Base-by-base conservation (phyloP, 2,113 vertebrate species). In the Stigmatopora nigra region DNA sequence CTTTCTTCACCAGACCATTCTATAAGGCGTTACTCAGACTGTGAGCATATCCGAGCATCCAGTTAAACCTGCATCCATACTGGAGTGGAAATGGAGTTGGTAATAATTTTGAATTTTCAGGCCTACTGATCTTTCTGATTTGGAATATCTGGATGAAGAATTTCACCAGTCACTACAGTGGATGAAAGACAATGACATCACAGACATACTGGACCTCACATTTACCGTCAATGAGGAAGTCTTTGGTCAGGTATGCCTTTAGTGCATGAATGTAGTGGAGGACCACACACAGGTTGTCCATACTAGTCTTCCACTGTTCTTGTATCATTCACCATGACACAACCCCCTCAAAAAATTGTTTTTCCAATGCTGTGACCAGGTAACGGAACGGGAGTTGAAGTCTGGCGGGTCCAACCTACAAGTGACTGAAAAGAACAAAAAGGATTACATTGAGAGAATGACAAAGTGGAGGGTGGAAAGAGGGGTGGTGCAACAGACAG, bases 131-230 rank as follows among this genome's bases (percentile, higher is more conserved):
- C 87, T 99, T 81, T 99, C 95, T 3, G 97, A 99, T 72, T 89
- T 99, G 59, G 97, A 99, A 78, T 99, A 98, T 69, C 83, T 99
- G 82, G 96, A 98, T 69, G 97, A 99, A 81, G 97, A 99, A 84
- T 99, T 99, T 85, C 97, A 99, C 77, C 96, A 96, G 75, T 99
- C 96, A 58, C 88, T 99, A 76, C 97, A 98, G 71, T 99, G 97
- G 97, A 98, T 99, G 95, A 99, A 98, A 70, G 97, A 99, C 82
- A 99, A 99, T 22, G 93, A 95, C 83, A 99, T 99, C 84, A 99
- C 96, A 3, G 93, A 99, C 77, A 97, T 98, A 76, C 88, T 99
- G 48, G 96, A 99, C 77, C 92, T 99, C 69, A 99, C 95, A 60
- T 99, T 99, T 84, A 99, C 95, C 0, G 97, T 99, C 67, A 98